Percentiles rank a stretch among this genome's conserved stretches.
Evolutionary conservation across 2,113 vertebrate genomes (phyloP).

Genomic region (Emberiza fucata): DNA sequence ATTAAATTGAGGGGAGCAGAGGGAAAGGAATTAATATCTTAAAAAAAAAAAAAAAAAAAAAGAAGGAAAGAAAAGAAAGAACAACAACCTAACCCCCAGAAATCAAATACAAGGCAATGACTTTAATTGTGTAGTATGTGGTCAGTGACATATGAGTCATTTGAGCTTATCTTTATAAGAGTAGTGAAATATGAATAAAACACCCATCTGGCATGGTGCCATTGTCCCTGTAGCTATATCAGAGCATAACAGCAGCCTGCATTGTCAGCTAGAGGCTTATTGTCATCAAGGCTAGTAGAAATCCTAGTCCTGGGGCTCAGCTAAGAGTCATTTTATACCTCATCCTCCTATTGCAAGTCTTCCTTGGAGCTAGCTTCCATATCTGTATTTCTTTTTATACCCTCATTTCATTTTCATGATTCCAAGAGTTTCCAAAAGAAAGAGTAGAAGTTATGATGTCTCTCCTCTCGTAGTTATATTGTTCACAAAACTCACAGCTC

Average conservation of each 20-base stretch:
- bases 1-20: constrained; percentile 51
- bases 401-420: neutral
- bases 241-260: neutral
- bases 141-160: constrained; percentile 54
- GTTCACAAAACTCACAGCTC: neutral
- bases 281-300: neutral
- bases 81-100: neutral
- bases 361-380: neutral
- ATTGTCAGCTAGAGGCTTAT: neutral
- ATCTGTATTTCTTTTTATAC: neutral
- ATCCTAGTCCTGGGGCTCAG: neutral
- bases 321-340: neutral
- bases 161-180: constrained; percentile 21
- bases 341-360: neutral
- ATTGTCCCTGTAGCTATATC: neutral
- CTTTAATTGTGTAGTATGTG: constrained; percentile 39
- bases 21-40: neutral
- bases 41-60: neutral
- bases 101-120: constrained; percentile 15
- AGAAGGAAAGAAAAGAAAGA: neutral
- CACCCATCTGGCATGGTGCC: neutral
- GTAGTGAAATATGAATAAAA: constrained; percentile 8
- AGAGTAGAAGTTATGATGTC: neutral
- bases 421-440: neutral
- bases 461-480: fast-evolving